These are phyloP conservation scores for Tapera naevia DNA, from an alignment of 2,797 vertebrate species.

Conservation along the genomic window DNA sequence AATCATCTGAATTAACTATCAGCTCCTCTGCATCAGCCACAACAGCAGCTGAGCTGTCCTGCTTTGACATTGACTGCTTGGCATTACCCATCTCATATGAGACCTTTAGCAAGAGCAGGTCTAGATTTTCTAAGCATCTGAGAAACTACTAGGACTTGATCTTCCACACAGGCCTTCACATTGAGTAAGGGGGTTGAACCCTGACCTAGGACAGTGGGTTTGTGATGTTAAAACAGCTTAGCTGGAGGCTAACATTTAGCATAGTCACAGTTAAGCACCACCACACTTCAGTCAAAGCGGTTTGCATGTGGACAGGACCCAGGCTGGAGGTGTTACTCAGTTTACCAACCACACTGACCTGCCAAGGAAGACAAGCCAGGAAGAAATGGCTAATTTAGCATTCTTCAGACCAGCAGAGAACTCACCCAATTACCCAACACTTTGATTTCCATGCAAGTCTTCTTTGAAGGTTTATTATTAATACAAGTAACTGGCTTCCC, in stretches of 20 bases:
- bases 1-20: background rate
- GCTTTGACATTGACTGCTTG: background rate
- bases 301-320: background rate
- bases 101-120: background rate
- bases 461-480: background rate
- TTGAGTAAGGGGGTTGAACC: background rate
- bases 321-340: background rate
- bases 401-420: background rate
- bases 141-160: background rate
- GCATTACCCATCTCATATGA: background rate
- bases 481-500: background rate
- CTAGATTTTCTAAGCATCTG: background rate
- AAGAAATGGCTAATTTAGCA: background rate
- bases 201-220: background rate
- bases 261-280: background rate
- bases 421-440: background rate
- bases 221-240: background rate
- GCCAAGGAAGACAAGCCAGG: background rate
- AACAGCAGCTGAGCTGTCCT: background rate
- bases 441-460: background rate
- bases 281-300: background rate
- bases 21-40: background rate
- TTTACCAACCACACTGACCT: background rate
- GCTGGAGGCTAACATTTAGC: background rate
- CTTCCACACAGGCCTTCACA: background rate